These are phyloP conservation scores for Numenius phaeopus DNA, from an alignment of 2,797 vertebrate species.

Conservation along the genomic window DNA sequence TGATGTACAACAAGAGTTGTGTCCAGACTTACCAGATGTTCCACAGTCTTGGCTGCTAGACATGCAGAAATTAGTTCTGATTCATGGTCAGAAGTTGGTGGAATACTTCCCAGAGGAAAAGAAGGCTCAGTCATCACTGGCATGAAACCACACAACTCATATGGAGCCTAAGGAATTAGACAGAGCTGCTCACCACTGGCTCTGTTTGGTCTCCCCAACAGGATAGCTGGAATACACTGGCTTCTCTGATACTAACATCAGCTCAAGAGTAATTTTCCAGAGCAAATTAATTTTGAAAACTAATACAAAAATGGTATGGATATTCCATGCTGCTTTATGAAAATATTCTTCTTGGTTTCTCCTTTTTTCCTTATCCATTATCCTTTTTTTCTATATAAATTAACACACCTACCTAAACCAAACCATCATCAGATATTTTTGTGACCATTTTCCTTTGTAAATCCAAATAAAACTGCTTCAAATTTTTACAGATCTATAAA, in stretches of 20 bases:
- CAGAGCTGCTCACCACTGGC: background rate
- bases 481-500: conserved; percentile 22
- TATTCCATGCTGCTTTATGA: background rate
- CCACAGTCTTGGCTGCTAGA: background rate
- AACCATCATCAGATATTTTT: background rate
- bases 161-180: background rate
- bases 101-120: background rate
- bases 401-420: background rate
- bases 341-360: background rate
- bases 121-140: accelerated
- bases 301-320: background rate
- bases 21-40: background rate
- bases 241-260: background rate
- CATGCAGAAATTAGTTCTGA: background rate
- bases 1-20: accelerated
- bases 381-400: background rate
- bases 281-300: background rate
- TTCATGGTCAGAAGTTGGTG: background rate
- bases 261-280: background rate
- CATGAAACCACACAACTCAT: background rate
- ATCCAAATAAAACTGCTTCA: background rate
- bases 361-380: background rate
- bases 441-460: background rate
- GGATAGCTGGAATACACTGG: background rate
- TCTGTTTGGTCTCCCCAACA: background rate